These are phyloP conservation scores for Iphiclides podalirius DNA, from an alignment of 2,888 invertebrate genomes.

Conservation along the genomic window DNA sequence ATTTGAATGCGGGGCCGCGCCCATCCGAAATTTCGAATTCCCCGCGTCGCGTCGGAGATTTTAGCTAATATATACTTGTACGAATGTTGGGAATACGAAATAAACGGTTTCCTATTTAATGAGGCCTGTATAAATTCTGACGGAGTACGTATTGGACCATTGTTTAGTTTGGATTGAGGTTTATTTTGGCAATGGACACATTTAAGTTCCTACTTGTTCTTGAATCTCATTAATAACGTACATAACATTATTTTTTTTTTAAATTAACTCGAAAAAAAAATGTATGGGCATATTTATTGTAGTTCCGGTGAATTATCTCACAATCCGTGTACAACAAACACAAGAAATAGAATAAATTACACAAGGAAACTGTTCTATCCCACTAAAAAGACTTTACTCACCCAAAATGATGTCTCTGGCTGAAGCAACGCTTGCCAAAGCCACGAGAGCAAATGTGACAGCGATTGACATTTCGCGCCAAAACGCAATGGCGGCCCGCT, in stretches of 20 bases:
- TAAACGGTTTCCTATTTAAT: conserved; percentile 36
- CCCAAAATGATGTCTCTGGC: conserved; percentile 67
- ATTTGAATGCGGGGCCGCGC: conserved; percentile 45
- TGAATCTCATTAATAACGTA: conserved; percentile 1
- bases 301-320: too few relatives aligned
- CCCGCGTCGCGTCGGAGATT: conserved; percentile 47
- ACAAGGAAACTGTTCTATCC: not conserved
- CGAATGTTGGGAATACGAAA: conserved; percentile 56
- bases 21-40: conserved; percentile 55
- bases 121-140: conserved; percentile 37
- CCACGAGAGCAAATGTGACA: conserved; percentile 51
- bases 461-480: conserved; percentile 70
- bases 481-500: conserved; percentile 55
- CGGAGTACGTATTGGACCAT: conserved; percentile 31
- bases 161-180: conserved; percentile 27
- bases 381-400: conserved; percentile 40
- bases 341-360: not conserved
- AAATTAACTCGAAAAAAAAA: too few relatives aligned
- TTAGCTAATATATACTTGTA: conserved; percentile 55
- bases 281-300: too few relatives aligned
- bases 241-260: too few relatives aligned
- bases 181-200: conserved; percentile 20
- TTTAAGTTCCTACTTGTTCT: conserved; percentile 19
- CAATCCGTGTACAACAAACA: too few relatives aligned
- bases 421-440: conserved; percentile 51